Base-by-base conservation (phyloP, 2,888 invertebrate genomes). In the Aphrophora alni region DNA sequence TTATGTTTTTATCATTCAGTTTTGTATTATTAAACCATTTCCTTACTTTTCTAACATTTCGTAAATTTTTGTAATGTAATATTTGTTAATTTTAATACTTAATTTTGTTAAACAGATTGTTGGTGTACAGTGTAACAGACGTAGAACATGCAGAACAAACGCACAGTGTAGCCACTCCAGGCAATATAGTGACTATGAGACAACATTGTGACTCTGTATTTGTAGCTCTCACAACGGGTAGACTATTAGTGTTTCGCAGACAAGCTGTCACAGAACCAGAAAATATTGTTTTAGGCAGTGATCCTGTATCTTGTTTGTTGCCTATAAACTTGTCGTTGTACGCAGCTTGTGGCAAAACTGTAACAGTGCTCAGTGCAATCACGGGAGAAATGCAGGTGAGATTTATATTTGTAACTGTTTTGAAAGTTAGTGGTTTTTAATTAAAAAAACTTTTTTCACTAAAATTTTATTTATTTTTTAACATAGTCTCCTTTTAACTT, bases 141-240 rank as follows among this genome's bases (percentile, higher is more conserved):
- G 95, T 95, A 0, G 96, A 97, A 87, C 94, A 94, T 86, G 95
- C 95, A 85, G 94, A 95, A 33, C 86, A 88, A 82, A 85, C 88
- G 21, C 85, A 85, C 26, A 83, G 82, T 17, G 77, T 85, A 14
- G 92, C 81, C 44, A 93, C 94, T 86, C 88, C 95, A 10, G 93
- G 92, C 3, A 93, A 91, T 85, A 92, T 93, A 24, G 92, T 93
- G 69, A 94, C 94, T 84, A 94, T 97, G 83, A 92, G 93, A 84
- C 95, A 95, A 88, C 95, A 96, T 87, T 95, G 95, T 86, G 96
- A 96, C 88, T 93, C 94, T 76, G 95, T 97, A 84, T 97, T 95
- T 88, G 95, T 96, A n/a, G 96, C 96, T 0, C 90, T 97, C 3
- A 90, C 93, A 14, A 96, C 94, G 87, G 96, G 97, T 0, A 90